Evolutionary conservation across 2,797 vertebrate genomes (phyloP).

Genomic region (Periophthalmus magnuspinnatus): DNA sequence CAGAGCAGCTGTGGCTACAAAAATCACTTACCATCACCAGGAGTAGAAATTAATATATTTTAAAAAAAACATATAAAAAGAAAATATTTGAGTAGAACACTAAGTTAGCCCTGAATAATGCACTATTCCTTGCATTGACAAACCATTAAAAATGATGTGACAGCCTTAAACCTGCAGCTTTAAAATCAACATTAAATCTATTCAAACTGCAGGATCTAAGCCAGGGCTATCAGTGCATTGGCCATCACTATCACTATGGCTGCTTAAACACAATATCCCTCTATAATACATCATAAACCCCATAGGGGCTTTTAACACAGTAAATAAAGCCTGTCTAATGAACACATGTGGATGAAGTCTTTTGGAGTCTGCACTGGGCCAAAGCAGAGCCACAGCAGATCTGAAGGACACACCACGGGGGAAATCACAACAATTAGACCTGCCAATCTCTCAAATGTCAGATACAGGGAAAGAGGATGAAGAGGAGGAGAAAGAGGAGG

Average conservation of each 20-base stretch:
- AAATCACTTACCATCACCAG: too few species aligned
- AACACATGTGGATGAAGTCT: slow-evolving; percentile 34
- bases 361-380: slow-evolving; percentile 18
- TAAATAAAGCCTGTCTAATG: slow-evolving; percentile 46
- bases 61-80: too few species aligned
- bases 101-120: too few species aligned
- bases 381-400: slow-evolving; percentile 17
- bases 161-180: neutral
- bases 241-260: neutral
- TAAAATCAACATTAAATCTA: neutral
- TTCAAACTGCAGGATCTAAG: neutral
- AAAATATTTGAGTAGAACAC: too few species aligned
- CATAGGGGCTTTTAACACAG: slow-evolving; percentile 24
- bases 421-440: slow-evolving; percentile 69
- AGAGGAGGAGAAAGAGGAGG: neutral
- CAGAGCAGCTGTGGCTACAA: too few species aligned
- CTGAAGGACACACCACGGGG: slow-evolving; percentile 48
- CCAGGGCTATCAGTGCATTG: neutral
- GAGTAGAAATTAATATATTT: too few species aligned
- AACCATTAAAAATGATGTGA: neutral
- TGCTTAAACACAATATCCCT: slow-evolving; percentile 12
- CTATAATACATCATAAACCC: slow-evolving; percentile 7
- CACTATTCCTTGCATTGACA: too few species aligned
- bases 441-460: slow-evolving; percentile 67
- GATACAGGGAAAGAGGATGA: slow-evolving; percentile 14